Conservation (phyloP, 2,797 vertebrate genomes). For the Gobio occitaniae region DNA sequence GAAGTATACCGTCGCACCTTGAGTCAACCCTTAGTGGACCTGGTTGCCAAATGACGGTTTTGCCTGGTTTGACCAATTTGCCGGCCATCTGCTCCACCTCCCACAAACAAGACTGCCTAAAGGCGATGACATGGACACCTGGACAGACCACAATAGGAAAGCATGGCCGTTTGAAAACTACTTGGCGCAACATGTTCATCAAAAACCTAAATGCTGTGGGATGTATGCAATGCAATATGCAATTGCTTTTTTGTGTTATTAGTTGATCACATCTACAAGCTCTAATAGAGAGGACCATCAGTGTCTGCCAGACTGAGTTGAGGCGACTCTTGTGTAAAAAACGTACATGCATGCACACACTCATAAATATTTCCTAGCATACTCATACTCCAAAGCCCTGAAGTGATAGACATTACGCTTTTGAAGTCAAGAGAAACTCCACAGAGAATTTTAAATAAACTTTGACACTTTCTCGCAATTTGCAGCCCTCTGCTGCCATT, state of each 20-base stretch:
- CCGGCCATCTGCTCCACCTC: neutral
- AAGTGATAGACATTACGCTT: constrained; percentile 16
- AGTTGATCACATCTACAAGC: constrained; percentile 8
- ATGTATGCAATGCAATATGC: neutral
- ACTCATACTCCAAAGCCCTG: constrained; percentile 1
- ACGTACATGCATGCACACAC: neutral
- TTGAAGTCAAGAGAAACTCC: constrained; percentile 45
- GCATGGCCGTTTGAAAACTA: neutral
- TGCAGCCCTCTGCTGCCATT: neutral
- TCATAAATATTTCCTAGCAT: constrained; percentile 18
- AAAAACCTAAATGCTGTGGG: neutral
- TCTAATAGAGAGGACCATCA: neutral
- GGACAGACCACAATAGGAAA: neutral
- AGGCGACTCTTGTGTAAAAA: neutral
- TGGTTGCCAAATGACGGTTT: neutral
- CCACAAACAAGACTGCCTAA: neutral
- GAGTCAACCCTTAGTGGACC: neutral
- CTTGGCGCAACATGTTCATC: neutral
- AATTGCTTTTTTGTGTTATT: constrained; percentile 7
- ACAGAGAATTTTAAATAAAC: constrained; percentile 40
- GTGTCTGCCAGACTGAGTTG: constrained; percentile 13
- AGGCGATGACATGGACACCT: neutral
- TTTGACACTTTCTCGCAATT: constrained; percentile 18
- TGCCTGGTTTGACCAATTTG: neutral
- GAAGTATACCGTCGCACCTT: no score